phyloP scores from a whole-genome alignment of 2,797 vertebrate species.

The Pipistrellus nathusii region DNA sequence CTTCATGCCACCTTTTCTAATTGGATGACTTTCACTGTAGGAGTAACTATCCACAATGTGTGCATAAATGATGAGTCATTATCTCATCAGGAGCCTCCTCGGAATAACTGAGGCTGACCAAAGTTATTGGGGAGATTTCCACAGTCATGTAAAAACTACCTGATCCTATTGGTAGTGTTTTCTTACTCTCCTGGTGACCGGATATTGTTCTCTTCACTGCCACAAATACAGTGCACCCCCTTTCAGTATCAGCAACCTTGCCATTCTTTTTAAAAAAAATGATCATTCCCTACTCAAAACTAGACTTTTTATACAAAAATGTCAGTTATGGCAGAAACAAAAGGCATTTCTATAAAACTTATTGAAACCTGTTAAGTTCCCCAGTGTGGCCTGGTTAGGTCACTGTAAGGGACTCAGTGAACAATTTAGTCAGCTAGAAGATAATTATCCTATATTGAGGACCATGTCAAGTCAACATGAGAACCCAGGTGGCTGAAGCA shows the following conservation, averaged over 20 bases:
- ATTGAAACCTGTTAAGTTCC: not conserved
- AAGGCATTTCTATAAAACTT: not conserved
- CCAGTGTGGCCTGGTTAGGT: not conserved
- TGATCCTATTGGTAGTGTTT: not conserved
- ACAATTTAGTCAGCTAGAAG: not conserved
- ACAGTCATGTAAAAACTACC: not conserved
- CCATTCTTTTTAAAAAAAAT: too few species aligned
- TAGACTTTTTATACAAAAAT: not conserved
- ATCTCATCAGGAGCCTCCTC: not conserved
- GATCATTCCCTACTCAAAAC: not conserved
- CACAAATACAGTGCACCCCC: not conserved
- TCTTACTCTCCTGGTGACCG: not conserved
- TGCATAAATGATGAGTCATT: not conserved
- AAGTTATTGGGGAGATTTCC: conserved; percentile 2
- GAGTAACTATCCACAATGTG: not conserved
- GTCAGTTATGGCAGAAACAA: not conserved
- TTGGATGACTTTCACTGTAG: not conserved
- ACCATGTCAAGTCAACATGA: not conserved
- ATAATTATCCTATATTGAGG: not conserved
- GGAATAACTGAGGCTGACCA: not conserved
- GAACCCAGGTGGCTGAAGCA: not conserved
- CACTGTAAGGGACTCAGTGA: not conserved
- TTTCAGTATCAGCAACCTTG: not conserved
- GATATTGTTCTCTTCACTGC: not conserved
- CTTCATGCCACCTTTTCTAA: not conserved